Base-by-base conservation (phyloP, 2,113 vertebrate genomes). In the Copsychus sechellarum region DNA sequence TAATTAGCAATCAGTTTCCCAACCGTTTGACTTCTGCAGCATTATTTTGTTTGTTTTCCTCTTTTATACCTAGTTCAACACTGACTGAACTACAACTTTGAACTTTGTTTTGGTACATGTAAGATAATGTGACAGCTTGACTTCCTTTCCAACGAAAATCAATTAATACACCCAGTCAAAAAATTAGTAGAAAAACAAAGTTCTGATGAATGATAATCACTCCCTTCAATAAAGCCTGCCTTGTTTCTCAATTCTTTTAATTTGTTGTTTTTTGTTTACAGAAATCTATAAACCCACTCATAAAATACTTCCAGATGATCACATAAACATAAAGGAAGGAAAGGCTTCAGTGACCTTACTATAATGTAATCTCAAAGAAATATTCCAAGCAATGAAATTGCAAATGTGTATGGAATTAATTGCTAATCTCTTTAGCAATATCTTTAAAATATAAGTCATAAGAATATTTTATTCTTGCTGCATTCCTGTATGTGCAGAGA, bases 1-100 rank as follows among this genome's bases (percentile, higher is more conserved):
- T 95, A 93, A 95, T 93, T 89, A 91, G 80, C 45, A 96, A 71
- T 88, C 48, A 65, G 20, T 77, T 93, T 90, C 62, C 58, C 74
- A 80, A 38, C 22, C 54, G 54, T 78, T 91, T 85, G 77, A 71
- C 50, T 84, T 64, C 36, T 42, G 50, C 56, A 72, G 24, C 34
- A 64, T 79, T 92, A 53, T 86, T 93, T 87, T 82, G 31, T 53
- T 81, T 69, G 36, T 69, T 89, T 86, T 42, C 47, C 38, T 86
- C 34, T 92, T 66, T 74, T 64, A 51, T 67, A 28, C 12, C 86
- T 64, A 81, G 51, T 66, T 93, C 36, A 36, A 54, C 50, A 60
- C 3, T 69, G 72, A 50, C 17, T 67, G 72, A 96, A 62, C 26
- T 54, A 54, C 76, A 83, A 6, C 56, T 94, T 86, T 77, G 34